Evolutionary conservation across 2,797 vertebrate species (phyloP).

Genomic region (Sebastes reedi): DNA sequence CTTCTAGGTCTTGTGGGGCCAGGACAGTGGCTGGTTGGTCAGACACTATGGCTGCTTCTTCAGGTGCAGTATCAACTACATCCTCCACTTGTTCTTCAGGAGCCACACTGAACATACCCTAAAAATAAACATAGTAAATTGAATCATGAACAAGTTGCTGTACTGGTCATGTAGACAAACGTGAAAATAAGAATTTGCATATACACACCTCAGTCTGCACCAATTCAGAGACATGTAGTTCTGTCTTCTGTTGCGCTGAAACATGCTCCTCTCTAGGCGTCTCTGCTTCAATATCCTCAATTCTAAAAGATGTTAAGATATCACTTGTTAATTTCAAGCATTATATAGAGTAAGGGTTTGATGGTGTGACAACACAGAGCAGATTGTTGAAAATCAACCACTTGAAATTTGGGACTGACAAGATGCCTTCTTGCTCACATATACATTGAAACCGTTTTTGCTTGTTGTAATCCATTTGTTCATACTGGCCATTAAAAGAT

Average conservation of each 20-base stretch:
- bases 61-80: not conserved
- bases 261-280: not conserved
- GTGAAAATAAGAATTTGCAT: not conserved
- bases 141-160: not conserved
- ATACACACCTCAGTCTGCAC: constrained; percentile 22
- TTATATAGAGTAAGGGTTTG: not conserved
- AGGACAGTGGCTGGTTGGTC: not conserved
- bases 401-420: not conserved
- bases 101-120: constrained; percentile 29
- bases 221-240: not conserved
- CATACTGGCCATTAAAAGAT: too few relatives aligned
- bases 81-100: constrained; percentile 15
- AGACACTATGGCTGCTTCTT: not conserved
- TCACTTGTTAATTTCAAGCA: not conserved
- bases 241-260: not conserved
- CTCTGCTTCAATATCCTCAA: constrained; percentile 60
- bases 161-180: not conserved
- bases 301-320: constrained; percentile 42
- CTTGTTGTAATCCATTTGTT: too few relatives aligned
- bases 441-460: too few relatives aligned
- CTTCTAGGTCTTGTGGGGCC: constrained; percentile 12
- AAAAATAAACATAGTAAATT: constrained; percentile 6
- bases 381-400: not conserved
- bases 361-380: not conserved
- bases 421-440: not conserved